phyloP scores from a whole-genome alignment of 2,797 vertebrate genomes.

The Sphenodon punctatus region DNA sequence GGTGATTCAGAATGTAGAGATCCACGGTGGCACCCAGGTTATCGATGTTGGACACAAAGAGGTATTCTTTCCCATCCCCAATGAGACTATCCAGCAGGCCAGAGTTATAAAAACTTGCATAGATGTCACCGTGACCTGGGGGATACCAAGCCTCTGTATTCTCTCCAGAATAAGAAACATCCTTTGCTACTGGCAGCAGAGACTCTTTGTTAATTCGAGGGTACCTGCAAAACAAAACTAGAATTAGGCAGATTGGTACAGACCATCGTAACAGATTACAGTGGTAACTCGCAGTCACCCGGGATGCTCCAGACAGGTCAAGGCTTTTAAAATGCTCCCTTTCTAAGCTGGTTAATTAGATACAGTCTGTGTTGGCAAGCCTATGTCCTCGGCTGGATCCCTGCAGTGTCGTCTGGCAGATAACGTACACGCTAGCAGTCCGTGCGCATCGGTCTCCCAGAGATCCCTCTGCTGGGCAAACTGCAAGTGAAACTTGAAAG shows the following conservation, averaged over 20 bases:
- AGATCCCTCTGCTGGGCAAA: no score
- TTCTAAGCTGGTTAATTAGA: background rate
- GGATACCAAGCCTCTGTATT: constrained; percentile 94
- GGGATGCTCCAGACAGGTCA: background rate
- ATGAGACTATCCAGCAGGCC: constrained; percentile 91
- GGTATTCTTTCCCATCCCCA: constrained; percentile 91
- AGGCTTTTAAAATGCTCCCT: background rate
- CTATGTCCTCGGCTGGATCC: no score
- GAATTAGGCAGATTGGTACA: background rate
- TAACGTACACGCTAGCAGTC: no score
- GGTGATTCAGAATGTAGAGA: constrained; percentile 93
- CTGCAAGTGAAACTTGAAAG: no score
- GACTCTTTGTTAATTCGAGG: constrained; percentile 96
- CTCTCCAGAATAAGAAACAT: constrained; percentile 84
- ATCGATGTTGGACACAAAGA: constrained; percentile 98
- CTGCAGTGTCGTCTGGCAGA: no score
- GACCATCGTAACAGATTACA: constrained; percentile 3
- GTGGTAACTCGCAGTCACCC: background rate
- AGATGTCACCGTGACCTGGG: constrained; percentile 94
- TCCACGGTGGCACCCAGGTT: constrained; percentile 97
- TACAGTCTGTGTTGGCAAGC: no score
- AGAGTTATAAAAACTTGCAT: constrained; percentile 92
- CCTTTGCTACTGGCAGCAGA: constrained; percentile 88
- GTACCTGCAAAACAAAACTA: constrained; percentile 79
- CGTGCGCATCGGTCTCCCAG: no score